Evolutionary conservation across 2,113 vertebrate genomes (phyloP).

Genomic region (Phoxinus phoxinus): DNA sequence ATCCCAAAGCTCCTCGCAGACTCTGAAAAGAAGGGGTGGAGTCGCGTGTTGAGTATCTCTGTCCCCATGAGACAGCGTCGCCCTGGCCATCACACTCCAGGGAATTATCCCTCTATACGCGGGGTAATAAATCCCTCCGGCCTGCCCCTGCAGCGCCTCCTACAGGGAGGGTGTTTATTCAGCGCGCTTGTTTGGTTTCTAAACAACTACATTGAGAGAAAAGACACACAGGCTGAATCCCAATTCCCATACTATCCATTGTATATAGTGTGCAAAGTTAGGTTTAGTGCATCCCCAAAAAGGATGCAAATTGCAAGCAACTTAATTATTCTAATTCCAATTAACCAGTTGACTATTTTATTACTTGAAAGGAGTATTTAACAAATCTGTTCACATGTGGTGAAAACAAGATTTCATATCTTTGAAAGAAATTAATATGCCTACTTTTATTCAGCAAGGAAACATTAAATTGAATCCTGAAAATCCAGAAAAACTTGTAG

Average conservation of each 20-base stretch:
- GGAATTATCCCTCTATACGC: slow-evolving; percentile 77
- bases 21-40: slow-evolving; percentile 72
- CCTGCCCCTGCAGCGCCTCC: slow-evolving; percentile 55
- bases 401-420: background rate
- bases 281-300: background rate
- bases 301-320: background rate
- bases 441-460: background rate
- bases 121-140: slow-evolving; percentile 72
- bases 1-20: slow-evolving; percentile 73
- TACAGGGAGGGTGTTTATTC: slow-evolving; percentile 40
- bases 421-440: background rate
- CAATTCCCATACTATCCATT: background rate
- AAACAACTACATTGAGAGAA: background rate
- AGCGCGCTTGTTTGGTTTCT: background rate
- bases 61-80: slow-evolving; percentile 67
- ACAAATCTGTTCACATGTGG: background rate
- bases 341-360: background rate
- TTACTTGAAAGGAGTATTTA: background rate
- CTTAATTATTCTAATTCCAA: background rate
- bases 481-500: too few species aligned
- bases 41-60: slow-evolving; percentile 74
- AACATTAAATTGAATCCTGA: background rate
- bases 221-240: background rate
- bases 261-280: background rate
- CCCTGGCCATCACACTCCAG: slow-evolving; percentile 71